Evolutionary conservation across 53 echinoderm and acorn worm species (phyloP).

Genomic region (Holothuria scabra): DNA sequence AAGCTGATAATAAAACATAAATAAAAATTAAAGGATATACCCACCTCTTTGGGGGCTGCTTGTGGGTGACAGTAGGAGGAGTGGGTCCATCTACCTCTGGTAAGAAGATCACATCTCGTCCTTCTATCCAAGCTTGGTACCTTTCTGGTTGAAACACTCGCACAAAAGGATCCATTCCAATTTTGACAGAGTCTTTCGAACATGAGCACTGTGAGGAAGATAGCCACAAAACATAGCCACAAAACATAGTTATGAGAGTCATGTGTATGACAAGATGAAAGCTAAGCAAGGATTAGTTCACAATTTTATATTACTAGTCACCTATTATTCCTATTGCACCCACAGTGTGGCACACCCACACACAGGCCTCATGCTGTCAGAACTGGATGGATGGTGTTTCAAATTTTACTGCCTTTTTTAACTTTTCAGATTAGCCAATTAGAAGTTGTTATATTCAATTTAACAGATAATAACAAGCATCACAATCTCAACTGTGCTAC

Average conservation of each 20-base stretch:
- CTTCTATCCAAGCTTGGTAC: slow-evolving; percentile 88
- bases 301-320: too few species aligned
- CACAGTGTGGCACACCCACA: too few species aligned
- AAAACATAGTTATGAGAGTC: not conserved
- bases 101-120: slow-evolving; percentile 79
- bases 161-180: slow-evolving; percentile 96
- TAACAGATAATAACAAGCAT: too few species aligned
- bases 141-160: slow-evolving; percentile 94
- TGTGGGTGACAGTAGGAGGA: slow-evolving; percentile 42
- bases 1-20: not conserved
- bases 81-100: slow-evolving; percentile 88
- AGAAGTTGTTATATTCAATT: too few species aligned
- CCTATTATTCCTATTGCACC: too few species aligned
- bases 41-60: slow-evolving; percentile 54
- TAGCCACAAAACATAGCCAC: not conserved
- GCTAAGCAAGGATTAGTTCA: too few species aligned
- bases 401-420: too few species aligned
- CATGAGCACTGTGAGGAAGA: slow-evolving; percentile 75
- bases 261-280: too few species aligned
- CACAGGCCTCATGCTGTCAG: too few species aligned
- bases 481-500: too few species aligned
- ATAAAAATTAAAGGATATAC: not conserved
- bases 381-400: too few species aligned
- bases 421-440: too few species aligned
- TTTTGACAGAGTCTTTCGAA: slow-evolving; percentile 93